Evolutionary conservation across 30 jellyfish, hydroid and myxozoan species (phyloP), one percentile per base, ranked within the genome.

Genomic region (Catostylus mosaicus): DNA sequence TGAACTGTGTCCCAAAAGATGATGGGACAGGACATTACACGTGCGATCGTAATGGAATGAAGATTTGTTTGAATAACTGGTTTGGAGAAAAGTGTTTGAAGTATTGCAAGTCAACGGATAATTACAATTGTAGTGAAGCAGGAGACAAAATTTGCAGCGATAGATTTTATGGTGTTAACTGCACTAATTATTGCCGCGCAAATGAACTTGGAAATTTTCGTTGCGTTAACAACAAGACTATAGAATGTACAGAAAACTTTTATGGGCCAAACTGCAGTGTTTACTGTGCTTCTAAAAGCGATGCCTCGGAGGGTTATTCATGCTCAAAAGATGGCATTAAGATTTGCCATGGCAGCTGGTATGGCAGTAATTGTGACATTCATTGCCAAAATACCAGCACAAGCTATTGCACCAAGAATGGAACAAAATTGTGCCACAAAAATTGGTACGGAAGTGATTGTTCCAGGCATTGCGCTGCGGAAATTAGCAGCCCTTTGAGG

Each of bases 381-480:
- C 26, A 78, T 37, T 78, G 89, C 45, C 22, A 61, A 38, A 51
- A 81, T 52, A 62, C 65, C 16, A 43, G 34, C 50, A 31, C 51
- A 0, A 61, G 36, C 30, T 62, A 47, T 37, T 82, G 92, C 77
- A 3, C 78, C 6, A 10, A 3, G 20, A 82, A 82, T 68, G 92
- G 92, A 16, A 61, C 62, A 19, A 84, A 69, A 56, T 2, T 83
- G n/a, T 83, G 94, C 40, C 68, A 9, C 46, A 30, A 22, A 20
- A 32, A 85, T 63, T 85, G 89, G 86, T 85, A 52, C 69, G 89
- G 89, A 27, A n/a, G 26, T 14, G 43, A 66, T 30, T 85, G 95
- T 75, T 33, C 36, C n/a, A 61, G 20, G 19, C 47, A 54, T 73
- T 82, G 92, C 31, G n/a, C 18, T 2, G 27, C 85, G 30, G 40